Evolutionary conservation across 2,888 invertebrate genomes (phyloP), one percentile per base, ranked within the genome.

Genomic region (Spisula subtruncata): DNA sequence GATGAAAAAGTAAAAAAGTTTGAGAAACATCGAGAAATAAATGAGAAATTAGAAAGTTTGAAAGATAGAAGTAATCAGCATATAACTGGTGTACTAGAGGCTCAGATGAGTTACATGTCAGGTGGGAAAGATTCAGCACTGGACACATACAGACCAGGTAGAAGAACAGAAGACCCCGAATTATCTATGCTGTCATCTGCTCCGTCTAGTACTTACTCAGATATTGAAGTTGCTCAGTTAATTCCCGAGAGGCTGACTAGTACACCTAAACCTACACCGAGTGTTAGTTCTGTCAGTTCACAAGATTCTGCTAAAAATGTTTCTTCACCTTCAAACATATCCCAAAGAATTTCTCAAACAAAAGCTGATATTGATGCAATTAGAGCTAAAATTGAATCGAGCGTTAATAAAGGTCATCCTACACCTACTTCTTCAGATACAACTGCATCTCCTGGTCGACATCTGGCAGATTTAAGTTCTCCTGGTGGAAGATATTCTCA

Each of bases 81-180:
- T 79, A 93, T 94, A n/a, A 94, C 91, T 83, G 94, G 94, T 48
- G 92, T 91, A 86, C 88, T 94, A 35, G 90, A 90, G n/a, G 51
- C 89, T 71, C 89, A 81, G 60, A 88, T 87, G 48, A 81, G 25
- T 41, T n/a, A 51, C 41, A 32, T 80, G 51, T 14, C 54, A 32
- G 51, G n/a, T n/a, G n/a, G 25, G 35, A 56, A 25, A 32, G 85
- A 85, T 51, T 16, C 16, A 20, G 29, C 46, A 75, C 10, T 14
- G 16, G 35, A 35, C 2, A n/a, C 25, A 46, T 71, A 60, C 18
- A 85, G 54, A 54, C n/a, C 25, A 0, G 85, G 80, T 56, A 79
- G 80, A 41, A 85, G 79, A 75, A 75, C 2, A 10, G 46, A 48
- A n/a, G 35, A 35, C 1, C 48, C n/a, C 14, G 85, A 35, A 32